Base-by-base conservation (phyloP, 2,113 vertebrate species). In the Cottus gobio region DNA sequence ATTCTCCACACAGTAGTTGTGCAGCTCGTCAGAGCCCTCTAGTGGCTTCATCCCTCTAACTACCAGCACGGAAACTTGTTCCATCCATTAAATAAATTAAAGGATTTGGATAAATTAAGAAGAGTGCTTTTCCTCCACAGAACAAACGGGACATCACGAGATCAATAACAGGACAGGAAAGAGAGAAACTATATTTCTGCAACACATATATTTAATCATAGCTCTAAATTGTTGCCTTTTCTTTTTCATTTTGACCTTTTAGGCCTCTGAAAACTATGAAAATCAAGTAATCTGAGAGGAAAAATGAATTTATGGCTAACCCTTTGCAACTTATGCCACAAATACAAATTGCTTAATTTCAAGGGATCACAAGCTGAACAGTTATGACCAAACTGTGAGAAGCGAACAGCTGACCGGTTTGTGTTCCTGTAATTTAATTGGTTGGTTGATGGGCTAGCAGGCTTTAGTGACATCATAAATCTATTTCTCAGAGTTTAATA, bases 11-110 rank as follows among this genome's bases (percentile, higher is more conserved):
- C 44, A 37, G 4, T 60, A 26, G 37, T 34, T 57, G 18, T 22
- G 50, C 22, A 57, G 71, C 28, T 28, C 61, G 30, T 61, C 57
- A 48, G 74, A 28, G 52, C 74, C 84, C 74, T 31, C 87, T 89
- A 42, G 75, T 84, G 84, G 77, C 42, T 7, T 12, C 3, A 66
- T 20, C 6, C 12, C 8, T 52, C 16, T 8, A 60, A 46, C 60
- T 54, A 44, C 52, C 54, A 73, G 28, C 36, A 12, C 54, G 26
- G 26, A 10, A 24, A 56, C 24, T 26, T 24, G 11, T 56, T 24
- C 24, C 22, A 58, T 26, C 22, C 3, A 7, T 5, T 12, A 16
- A 50, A 9, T 22, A 15, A 28, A 5, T 71, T 15, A 10, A 34
- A 12, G 39, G 37, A 11, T 48, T 48, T 54, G 22, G 36, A 44